Evolutionary conservation across 2,888 invertebrate species (phyloP), one percentile per base, ranked within the genome.

Genomic region (Eilema sororculum): DNA sequence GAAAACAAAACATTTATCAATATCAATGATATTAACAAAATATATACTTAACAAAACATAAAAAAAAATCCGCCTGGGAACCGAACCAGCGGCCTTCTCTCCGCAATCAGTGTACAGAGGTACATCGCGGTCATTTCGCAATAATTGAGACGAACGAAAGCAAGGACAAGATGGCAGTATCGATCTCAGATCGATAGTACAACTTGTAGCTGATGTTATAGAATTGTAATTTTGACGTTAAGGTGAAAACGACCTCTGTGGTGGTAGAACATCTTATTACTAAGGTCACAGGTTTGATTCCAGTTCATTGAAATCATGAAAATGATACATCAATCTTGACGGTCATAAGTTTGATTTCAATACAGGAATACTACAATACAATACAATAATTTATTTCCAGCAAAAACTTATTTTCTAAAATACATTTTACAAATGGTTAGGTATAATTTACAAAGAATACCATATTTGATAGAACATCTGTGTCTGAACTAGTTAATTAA

Each of bases 31-130:
- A 41, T 41, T 41, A 41, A 41, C 16, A 4, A 41, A 41, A 16
- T 13, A 41, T 4, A 0, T 46, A 46, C 46, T 16, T 6, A 63
- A 57, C 37, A 68, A 56, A 52, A 57, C 37, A 12, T 37, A 2
- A 37, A n/a, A n/a, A n/a, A n/a, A n/a, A n/a, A n/a, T n/a, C 83
- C 83, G 82, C 79, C 83, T 84, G 83, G 76, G 84, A 83, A 83
- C 78, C 75, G 73, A 78, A 82, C 74, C 56, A 37, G 69, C 74
- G 86, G 78, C 86, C 84, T 87, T 83, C 79, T 73, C 70, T 73
- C 64, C 78, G 81, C 82, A 84, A 73, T 76, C 69, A 70, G 57
- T 78, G 81, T 86, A 84, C 79, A 81, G 78, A 80, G 79, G 78
- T 80, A 79, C 73, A 80, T 83, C 79, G 77, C 80, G 67, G 74